These are phyloP conservation scores for Regulus satrapa DNA, from an alignment of 2,113 vertebrate species.

Conservation along the genomic window DNA sequence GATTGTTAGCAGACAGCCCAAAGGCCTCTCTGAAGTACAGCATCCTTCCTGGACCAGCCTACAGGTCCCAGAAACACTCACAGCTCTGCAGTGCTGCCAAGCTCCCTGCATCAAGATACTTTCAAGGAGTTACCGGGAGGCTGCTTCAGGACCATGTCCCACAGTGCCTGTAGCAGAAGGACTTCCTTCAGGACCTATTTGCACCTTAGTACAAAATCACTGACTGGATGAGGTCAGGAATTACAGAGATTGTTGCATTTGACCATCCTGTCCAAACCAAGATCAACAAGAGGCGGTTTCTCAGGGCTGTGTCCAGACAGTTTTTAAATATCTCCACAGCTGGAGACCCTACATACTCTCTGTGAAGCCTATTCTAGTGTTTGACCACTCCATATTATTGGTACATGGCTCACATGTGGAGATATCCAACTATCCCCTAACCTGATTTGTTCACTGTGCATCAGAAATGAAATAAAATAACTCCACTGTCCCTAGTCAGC, in stretches of 20 bases:
- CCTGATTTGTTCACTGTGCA: rapidly evolving
- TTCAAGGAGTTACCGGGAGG: background rate
- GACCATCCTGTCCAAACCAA: background rate
- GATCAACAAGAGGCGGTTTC: background rate
- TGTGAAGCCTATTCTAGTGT: background rate
- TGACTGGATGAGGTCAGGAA: background rate
- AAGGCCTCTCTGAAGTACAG: background rate
- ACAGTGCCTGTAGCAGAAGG: background rate
- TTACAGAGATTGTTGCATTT: background rate
- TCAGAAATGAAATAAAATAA: background rate
- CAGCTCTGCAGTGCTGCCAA: background rate
- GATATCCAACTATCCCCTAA: background rate
- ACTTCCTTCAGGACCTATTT: background rate
- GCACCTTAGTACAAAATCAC: background rate
- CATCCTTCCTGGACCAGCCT: background rate
- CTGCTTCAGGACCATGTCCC: background rate
- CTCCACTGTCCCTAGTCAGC: background rate
- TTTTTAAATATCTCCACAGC: background rate
- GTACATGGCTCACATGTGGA: background rate
- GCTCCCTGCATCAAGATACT: background rate
- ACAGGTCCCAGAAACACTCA: background rate
- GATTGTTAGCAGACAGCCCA: background rate
- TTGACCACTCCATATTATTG: background rate
- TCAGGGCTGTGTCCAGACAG: background rate
- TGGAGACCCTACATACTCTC: background rate